Evolutionary conservation across 1,140 invertebrate genomes (phyloP), one percentile per base, ranked within the genome.

Genomic region (Acarapis woodi): DNA sequence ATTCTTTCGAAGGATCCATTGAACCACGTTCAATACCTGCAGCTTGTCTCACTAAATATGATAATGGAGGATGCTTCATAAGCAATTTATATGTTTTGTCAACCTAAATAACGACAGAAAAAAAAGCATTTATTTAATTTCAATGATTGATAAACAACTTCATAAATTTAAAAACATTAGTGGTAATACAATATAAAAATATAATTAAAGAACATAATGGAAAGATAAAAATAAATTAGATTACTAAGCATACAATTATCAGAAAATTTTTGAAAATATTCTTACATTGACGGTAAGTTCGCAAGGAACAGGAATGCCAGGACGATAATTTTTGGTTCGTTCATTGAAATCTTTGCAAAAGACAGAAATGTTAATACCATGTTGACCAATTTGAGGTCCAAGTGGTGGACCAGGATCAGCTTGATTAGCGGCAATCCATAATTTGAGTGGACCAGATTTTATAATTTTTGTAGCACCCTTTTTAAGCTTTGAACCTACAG

Each of bases 271-370:
- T 2, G 20, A 15, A 24, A 2, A 2, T 30, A 8, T 29, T 38
- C 46, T 51, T 53, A 60, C 60, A 46, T 80, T 80, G 0, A 88
- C 66, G 37, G 57, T 62, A 8, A 88, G 65, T 47, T 69, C 62
- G 39, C 67, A 70, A 2, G 83, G 83, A 33, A 96, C 47, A 8
- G 85, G 85, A 42, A 88, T 71, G 15, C 88, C 90, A 53, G 73
- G 69, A 54, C 83, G 94, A 18, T 87, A 73, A 47, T 90, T 64
- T 39, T 71, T 73, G 2, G 90, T 99, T 52, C 63, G 70, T 48
- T 79, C 72, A 60, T 99, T 99, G 47, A 97, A 99, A 46, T 97
- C 90, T 61, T 97, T 96, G 51, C 82, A 87, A 60, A 99, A 97
- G 33, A 70, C 67, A 32, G 74, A 71, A 48, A 99, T 90, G 52